These are phyloP conservation scores for Dicaeum eximium DNA, from an alignment of 2,113 vertebrate genomes.

Conservation along the genomic window DNA sequence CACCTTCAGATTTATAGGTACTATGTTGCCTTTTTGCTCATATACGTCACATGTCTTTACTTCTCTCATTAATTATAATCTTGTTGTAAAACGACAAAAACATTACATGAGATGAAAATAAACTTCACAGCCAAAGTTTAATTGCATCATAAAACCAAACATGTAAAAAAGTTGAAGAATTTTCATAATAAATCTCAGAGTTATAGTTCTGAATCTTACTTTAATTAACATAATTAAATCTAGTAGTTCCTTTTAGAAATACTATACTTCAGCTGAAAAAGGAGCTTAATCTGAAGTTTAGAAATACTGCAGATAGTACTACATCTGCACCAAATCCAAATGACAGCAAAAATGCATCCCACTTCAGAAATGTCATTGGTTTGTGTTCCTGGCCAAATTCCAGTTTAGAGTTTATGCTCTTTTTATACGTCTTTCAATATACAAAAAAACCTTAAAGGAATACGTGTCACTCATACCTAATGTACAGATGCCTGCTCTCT, in stretches of 20 bases:
- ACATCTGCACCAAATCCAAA: background rate
- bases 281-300: background rate
- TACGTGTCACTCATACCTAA: accelerated
- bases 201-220: constrained; percentile 9
- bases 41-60: background rate
- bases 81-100: constrained; percentile 34
- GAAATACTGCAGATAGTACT: background rate
- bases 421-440: background rate
- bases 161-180: constrained; percentile 5
- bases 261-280: background rate
- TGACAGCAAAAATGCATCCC: background rate
- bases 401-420: background rate
- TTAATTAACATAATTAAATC: constrained; percentile 38
- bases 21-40: background rate
- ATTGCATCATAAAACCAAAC: constrained; percentile 22
- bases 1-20: constrained; percentile 3
- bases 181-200: constrained; percentile 13
- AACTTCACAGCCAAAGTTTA: constrained; percentile 12
- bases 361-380: background rate
- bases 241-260: constrained; percentile 14
- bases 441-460: background rate
- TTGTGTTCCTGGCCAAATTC: background rate
- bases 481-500: background rate
- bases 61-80: constrained; percentile 19
- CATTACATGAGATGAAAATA: background rate